phyloP scores from a whole-genome alignment of 2,113 vertebrate species.

The Microtus pennsylvanicus region DNA sequence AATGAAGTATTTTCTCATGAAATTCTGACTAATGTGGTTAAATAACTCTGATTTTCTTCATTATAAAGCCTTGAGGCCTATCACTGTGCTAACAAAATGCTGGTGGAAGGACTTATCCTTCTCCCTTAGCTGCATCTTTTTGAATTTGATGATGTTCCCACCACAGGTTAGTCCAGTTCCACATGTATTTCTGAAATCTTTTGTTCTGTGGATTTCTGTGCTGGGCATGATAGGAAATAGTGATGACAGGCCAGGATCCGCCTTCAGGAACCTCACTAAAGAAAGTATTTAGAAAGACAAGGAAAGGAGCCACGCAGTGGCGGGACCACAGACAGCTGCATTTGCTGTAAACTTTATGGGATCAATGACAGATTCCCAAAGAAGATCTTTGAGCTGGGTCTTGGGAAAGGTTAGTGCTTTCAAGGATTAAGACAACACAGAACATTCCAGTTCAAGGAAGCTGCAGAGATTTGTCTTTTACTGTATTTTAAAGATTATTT shows the following conservation, averaged over 20 bases:
- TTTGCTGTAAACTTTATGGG: neutral
- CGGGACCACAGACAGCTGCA: neutral
- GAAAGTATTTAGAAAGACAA: slow-evolving; percentile 30
- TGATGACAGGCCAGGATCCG: neutral
- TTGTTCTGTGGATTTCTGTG: neutral
- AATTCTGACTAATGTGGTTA: neutral
- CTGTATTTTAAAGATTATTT: slow-evolving; percentile 41
- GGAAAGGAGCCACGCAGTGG: neutral
- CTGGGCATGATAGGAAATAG: neutral
- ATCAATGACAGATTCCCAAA: neutral
- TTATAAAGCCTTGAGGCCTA: neutral
- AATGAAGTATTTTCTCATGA: neutral
- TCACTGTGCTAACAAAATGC: neutral
- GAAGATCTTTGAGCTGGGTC: slow-evolving; percentile 25
- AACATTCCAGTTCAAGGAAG: slow-evolving; percentile 37
- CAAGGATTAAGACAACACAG: neutral
- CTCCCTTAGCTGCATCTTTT: neutral
- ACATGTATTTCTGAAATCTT: neutral
- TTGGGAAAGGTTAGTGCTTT: neutral
- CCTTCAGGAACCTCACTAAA: slow-evolving; percentile 51
- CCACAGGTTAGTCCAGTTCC: neutral
- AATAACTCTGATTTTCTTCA: neutral
- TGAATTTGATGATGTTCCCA: neutral
- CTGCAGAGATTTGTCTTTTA: neutral
- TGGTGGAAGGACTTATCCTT: neutral